Conservation (phyloP, 1,140 invertebrate species). For the Atta cephalotes region DNA sequence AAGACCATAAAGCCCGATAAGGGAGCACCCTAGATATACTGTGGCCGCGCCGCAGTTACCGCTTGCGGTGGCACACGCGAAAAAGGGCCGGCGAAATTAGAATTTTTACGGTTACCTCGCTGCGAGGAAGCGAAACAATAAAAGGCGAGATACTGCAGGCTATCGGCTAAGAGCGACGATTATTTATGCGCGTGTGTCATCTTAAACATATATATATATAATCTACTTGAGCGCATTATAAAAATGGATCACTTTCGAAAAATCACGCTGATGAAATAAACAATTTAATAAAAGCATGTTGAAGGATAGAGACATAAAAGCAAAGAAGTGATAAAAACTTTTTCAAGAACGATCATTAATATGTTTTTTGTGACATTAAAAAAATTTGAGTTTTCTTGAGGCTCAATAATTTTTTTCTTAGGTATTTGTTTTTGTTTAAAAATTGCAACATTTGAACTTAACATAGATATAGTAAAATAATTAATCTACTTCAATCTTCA, state of each 20-base stretch:
- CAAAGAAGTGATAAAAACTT: not conserved
- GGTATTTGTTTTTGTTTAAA: no score
- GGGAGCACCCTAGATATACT: conserved; percentile 70
- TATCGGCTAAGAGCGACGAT: not conserved
- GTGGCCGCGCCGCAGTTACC: conserved; percentile 53
- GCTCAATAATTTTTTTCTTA: no score
- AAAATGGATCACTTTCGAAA: not conserved
- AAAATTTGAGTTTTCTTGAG: no score
- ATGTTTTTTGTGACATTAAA: no score
- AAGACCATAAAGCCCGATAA: conserved; percentile 75
- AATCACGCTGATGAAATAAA: not conserved
- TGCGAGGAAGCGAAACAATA: conserved; percentile 61
- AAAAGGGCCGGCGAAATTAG: conserved; percentile 75
- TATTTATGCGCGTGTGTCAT: not conserved
- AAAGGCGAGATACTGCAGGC: conserved; percentile 55
- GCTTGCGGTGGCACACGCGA: conserved; percentile 60
- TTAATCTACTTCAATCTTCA: no score
- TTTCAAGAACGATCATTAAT: not conserved
- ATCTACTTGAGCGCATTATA: not conserved
- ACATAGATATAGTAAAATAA: no score
- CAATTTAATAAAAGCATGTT: not conserved
- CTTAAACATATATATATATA: not conserved
- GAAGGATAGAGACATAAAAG: not conserved
- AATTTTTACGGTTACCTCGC: conserved; percentile 74
- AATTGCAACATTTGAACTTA: no score